Evolutionary conservation across 2,113 vertebrate species (phyloP).

Genomic region (Telmatochromis sp.): DNA sequence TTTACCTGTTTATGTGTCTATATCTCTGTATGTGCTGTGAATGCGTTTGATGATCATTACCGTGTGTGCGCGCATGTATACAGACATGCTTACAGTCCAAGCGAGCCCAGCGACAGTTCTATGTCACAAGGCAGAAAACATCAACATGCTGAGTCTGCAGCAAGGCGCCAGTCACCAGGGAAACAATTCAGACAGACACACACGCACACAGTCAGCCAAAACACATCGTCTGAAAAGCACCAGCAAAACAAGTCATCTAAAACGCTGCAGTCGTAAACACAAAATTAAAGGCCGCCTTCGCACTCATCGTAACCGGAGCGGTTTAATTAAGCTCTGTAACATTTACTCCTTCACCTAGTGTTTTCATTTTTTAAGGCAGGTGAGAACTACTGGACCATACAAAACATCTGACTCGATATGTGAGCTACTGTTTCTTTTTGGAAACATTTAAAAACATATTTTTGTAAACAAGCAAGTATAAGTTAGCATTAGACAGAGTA

Average conservation of each 20-base stretch:
- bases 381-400: background rate
- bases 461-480: background rate
- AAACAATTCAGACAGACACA: constrained; percentile 43
- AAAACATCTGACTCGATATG: background rate
- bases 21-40: background rate
- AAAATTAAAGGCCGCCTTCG: constrained; percentile 3
- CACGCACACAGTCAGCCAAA: constrained; percentile 38
- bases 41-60: background rate
- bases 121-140: constrained; percentile 62
- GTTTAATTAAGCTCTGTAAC: constrained; percentile 5
- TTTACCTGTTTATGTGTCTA: background rate
- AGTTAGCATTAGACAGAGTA: background rate
- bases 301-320: background rate
- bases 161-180: constrained; percentile 53
- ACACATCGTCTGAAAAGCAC: constrained; percentile 40
- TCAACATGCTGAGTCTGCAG: constrained; percentile 65
- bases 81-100: background rate
- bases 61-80: background rate
- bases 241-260: constrained; percentile 38
- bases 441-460: background rate
- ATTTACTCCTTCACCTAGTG: background rate
- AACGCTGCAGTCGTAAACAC: constrained; percentile 42
- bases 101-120: constrained; percentile 22
- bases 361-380: background rate
- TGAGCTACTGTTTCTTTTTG: background rate